Conservation (phyloP, 1,140 invertebrate genomes). For the Tribolium castaneum region DNA sequence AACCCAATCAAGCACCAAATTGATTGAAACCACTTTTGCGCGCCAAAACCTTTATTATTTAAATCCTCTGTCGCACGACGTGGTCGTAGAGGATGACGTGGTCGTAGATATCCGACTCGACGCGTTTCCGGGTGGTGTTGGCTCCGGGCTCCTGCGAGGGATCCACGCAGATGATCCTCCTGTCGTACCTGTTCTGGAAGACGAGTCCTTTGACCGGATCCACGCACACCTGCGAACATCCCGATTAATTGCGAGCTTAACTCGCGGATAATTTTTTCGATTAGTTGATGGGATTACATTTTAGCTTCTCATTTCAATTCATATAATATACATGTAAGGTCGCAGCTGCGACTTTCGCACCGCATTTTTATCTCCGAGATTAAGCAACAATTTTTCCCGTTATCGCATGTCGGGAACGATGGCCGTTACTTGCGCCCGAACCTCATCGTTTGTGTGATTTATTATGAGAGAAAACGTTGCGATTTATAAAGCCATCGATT, state of each 20-base stretch:
- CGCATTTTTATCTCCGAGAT: not conserved
- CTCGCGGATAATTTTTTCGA: not conserved
- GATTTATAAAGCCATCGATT: not conserved
- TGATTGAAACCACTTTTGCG: not conserved
- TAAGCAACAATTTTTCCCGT: not conserved
- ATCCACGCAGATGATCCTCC: slow-evolving; percentile 70
- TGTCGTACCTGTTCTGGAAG: slow-evolving; percentile 74
- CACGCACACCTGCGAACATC: slow-evolving; percentile 68
- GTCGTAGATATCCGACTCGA: slow-evolving; percentile 68
- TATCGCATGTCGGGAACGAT: not conserved
- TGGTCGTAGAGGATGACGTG: slow-evolving; percentile 75
- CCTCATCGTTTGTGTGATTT: not conserved
- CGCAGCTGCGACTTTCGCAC: not conserved
- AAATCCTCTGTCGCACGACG: slow-evolving; percentile 63
- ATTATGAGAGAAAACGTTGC: not conserved
- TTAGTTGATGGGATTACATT: not conserved
- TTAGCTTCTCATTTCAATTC: not conserved
- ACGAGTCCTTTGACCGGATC: slow-evolving; percentile 73
- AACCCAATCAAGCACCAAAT: not conserved
- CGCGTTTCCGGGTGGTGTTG: slow-evolving; percentile 66
- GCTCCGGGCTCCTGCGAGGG: slow-evolving; percentile 66
- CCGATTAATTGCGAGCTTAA: not conserved
- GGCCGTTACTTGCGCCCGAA: not conserved
- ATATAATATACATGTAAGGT: not conserved
- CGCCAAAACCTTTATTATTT: not conserved